Evolutionary conservation across 2,797 vertebrate species (phyloP).

Genomic region (Alosa sapidissima): DNA sequence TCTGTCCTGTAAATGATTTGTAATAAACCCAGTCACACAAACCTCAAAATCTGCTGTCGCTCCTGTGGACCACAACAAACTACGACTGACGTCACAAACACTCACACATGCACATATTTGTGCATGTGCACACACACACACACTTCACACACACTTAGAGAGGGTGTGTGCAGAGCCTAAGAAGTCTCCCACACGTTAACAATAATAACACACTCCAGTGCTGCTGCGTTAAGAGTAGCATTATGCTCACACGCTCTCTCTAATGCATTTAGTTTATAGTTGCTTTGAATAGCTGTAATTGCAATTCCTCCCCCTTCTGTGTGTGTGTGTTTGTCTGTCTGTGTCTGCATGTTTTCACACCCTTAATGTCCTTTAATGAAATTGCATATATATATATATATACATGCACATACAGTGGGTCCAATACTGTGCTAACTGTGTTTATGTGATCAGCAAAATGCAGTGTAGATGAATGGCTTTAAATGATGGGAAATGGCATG

Average conservation of each 20-base stretch:
- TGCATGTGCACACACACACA: conserved; percentile 24
- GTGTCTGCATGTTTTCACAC: conserved; percentile 26
- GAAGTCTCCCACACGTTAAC: conserved; percentile 74
- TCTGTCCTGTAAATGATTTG: conserved; percentile 43
- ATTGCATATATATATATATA: too few relatives aligned
- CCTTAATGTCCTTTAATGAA: not conserved
- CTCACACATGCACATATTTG: conserved; percentile 3
- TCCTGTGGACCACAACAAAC: conserved; percentile 81
- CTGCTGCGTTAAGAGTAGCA: conserved; percentile 45
- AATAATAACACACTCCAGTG: conserved; percentile 78
- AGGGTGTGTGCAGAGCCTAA: conserved; percentile 70
- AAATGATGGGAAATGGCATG: conserved; percentile 8
- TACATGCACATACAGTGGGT: not conserved
- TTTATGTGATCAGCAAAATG: not conserved
- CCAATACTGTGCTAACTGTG: not conserved
- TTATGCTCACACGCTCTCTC: conserved; percentile 37
- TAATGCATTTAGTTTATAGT: conserved; percentile 4
- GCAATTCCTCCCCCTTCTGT: not conserved
- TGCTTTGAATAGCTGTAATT: conserved; percentile 17
- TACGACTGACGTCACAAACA: conserved; percentile 73
- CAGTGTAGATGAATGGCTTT: not conserved
- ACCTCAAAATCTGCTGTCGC: conserved; percentile 68
- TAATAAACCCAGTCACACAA: conserved; percentile 52
- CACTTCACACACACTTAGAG: conserved; percentile 31
- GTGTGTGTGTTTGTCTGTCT: not conserved